Base-by-base conservation (phyloP, 1,140 invertebrate species). In the Drosophila melanogaster region DNA sequence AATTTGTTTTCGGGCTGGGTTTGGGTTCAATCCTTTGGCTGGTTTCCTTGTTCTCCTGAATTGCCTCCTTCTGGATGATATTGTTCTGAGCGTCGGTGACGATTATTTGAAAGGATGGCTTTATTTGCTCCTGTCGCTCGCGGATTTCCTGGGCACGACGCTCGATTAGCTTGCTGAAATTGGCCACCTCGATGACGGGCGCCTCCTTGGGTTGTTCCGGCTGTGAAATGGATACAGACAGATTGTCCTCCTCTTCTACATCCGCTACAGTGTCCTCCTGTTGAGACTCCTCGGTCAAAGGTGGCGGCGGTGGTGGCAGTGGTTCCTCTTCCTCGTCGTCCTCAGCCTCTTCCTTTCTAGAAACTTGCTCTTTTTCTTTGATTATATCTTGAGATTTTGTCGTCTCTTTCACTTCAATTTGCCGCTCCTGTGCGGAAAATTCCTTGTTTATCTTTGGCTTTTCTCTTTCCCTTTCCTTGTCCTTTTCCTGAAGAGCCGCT, bases 51-150 rank as follows among this genome's bases (percentile, higher is more conserved):
- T 12, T 22, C 67, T 83, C 72, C 5, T 77, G 60, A 50, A 91
- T 92, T 30, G 85, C 87, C 47, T 92, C 89, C 44, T 80, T 81
- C 55, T 89, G 79, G 26, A 92, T 92, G 19, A 92, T 81, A 44
- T 92, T 92, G 58, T 92, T 89, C 6, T 92, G 89, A 12, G 78
- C 65, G 74, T 92, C 91, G 11, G 91, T 92, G 40, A 92, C 89
- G 60, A 92, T 90, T 15, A 92, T 92, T 3, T 84, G 81, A 35
- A 92, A 92, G 44, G 80, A 67, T n/a, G 53, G 15, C 26, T 74
- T 55, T 14, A 41, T 17, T n/a, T 54, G 37, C 41, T 60, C 43
- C 53, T 81, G 73, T 17, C 58, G 50, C 33, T 58, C 38, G 14
- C 67, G 60, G 17, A 92, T 78, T 79, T 92, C 85, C 55, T 92